Base-by-base conservation (phyloP, 2,888 invertebrate genomes). In the Rhingia campestris region DNA sequence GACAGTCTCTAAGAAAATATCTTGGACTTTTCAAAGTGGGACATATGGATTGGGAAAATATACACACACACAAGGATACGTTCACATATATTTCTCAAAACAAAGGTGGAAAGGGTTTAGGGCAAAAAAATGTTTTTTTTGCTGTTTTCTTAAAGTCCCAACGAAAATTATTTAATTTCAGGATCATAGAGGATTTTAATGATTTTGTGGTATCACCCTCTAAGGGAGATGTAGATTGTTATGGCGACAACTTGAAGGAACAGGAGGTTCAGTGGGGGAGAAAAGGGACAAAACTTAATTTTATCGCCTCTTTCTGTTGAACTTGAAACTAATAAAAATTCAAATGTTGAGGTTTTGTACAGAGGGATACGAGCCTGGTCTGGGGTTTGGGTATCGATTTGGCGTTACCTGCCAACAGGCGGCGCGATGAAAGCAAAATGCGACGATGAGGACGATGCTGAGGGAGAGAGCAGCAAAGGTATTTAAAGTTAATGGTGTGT, bases 101-200 rank as follows among this genome's bases (percentile, higher is more conserved):
- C 22, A 22, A 22, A 22, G 22, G 22, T 22, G 22, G 22, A 22
- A 22, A 22, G 22, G 54, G 9, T 53, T 53, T 6, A 49, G 22
- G 51, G 5, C 33, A 33, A 33, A 10, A 33, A n/a, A n/a, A 14
- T 4, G 33, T 41, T 12, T 35, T 53, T 33, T 49, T 37, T 39
- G 51, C 0, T 66, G 41, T 59, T 73, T 59, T 43, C 45, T 59
- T 35, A 37, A 6, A 70, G 59, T 59, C 43, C 51, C 32, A 49
- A 10, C 7, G 45, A 51, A 58, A 64, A 64, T 58, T 79, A 70
- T 66, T 54, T 67, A 53, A 54, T 49, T 66, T 66, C 53, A 30
- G 41, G 66, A 73, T 66, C 73, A 39, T 64, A 58, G 79, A 53
- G 56, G 64, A 67, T 61, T 79, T 79, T 79, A 72, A 73, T 72